phyloP scores from a whole-genome alignment of 2,797 vertebrate genomes.

The Sciurus carolinensis region DNA sequence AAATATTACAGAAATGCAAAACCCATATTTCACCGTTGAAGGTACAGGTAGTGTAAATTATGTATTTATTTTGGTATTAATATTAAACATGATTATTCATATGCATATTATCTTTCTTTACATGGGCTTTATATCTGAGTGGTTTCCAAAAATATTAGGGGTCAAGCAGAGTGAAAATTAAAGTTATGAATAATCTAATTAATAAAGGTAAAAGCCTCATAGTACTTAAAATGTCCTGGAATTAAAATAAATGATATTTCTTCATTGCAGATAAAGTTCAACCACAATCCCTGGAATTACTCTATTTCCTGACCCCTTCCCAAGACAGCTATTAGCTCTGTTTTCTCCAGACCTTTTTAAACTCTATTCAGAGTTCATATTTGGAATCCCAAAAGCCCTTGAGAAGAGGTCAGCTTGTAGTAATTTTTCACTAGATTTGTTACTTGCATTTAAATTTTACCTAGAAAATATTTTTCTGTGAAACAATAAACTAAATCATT shows the following conservation, averaged over 20 bases:
- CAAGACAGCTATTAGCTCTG: not conserved
- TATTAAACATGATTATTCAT: slow-evolving; percentile 55
- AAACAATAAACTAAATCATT: slow-evolving; percentile 8
- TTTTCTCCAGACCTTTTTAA: slow-evolving; percentile 16
- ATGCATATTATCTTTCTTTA: slow-evolving; percentile 49
- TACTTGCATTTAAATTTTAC: slow-evolving; percentile 57
- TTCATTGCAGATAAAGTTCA: not conserved
- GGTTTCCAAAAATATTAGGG: slow-evolving; percentile 28
- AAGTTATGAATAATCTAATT: slow-evolving; percentile 56
- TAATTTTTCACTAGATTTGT: slow-evolving; percentile 27
- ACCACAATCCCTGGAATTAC: not conserved
- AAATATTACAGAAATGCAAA: slow-evolving; percentile 23
- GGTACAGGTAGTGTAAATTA: not conserved
- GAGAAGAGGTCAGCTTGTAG: not conserved
- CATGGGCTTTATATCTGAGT: not conserved
- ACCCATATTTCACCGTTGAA: not conserved
- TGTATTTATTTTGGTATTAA: slow-evolving; percentile 31
- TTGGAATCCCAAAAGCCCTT: not conserved
- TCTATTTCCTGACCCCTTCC: not conserved
- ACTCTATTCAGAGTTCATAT: not conserved
- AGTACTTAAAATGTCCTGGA: not conserved
- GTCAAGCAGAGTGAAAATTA: slow-evolving; percentile 38
- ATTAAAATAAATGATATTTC: slow-evolving; percentile 30
- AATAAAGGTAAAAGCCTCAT: not conserved
- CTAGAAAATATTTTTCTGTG: slow-evolving; percentile 50